phyloP scores from a whole-genome alignment of 2,113 vertebrate genomes.

The Notechis scutatus region DNA sequence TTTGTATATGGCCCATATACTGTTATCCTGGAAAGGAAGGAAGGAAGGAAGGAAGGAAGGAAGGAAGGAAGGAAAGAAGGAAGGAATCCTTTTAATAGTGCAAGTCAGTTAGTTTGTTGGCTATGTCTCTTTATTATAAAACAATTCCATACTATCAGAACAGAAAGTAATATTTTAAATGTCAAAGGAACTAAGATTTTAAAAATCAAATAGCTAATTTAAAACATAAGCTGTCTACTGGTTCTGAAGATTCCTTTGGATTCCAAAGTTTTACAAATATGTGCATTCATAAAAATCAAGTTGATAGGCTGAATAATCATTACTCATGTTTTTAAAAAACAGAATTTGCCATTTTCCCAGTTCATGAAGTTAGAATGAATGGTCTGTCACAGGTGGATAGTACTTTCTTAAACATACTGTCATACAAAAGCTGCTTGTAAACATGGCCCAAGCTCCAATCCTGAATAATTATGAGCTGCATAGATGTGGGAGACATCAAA shows the following conservation, averaged over 20 bases:
- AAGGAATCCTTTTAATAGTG: not conserved
- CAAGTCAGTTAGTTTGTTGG: not conserved
- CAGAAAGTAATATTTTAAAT: constrained; percentile 12
- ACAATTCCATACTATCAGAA: not conserved
- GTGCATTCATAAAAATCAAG: not conserved
- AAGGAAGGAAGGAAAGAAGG: not conserved
- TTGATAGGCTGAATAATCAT: not conserved
- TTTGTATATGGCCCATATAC: constrained; percentile 9
- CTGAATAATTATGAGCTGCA: not conserved
- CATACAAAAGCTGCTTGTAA: not conserved
- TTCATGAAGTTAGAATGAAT: not conserved
- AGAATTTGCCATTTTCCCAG: not conserved
- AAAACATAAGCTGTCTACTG: not conserved
- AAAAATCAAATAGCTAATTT: not conserved
- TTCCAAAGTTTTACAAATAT: not conserved
- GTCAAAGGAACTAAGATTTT: constrained; percentile 13
- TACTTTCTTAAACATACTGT: not conserved
- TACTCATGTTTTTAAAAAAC: not conserved
- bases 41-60: not conserved
- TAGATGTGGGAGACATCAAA: not conserved
- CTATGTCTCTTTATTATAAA: not conserved
- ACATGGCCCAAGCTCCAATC: not conserved
- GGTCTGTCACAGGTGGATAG: not conserved
- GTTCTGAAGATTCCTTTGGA: not conserved
- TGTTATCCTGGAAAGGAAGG: not conserved